Evolutionary conservation across 1,140 invertebrate species (phyloP).

Genomic region (Chrysoperla carnea): DNA sequence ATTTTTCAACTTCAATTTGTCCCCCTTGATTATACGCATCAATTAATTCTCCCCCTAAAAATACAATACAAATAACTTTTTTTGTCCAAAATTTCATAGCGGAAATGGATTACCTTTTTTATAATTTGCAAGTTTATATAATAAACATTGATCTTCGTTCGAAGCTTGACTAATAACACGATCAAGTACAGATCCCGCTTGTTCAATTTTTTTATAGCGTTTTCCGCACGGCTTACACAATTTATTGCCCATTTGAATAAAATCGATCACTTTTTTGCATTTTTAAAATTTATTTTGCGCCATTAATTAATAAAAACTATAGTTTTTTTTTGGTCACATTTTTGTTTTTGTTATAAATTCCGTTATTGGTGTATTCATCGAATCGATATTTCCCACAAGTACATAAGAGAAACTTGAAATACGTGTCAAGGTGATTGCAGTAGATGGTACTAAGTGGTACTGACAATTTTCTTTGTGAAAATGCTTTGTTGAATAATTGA

Average conservation of each 20-base stretch:
- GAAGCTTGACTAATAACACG: slow-evolving; percentile 71
- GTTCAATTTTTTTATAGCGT: slow-evolving; percentile 19
- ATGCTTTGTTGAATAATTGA: no score
- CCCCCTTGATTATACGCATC: slow-evolving; percentile 72
- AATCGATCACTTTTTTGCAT: slow-evolving; percentile 5
- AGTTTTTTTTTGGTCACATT: no score
- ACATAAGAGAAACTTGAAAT: no score
- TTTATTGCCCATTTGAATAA: slow-evolving; percentile 21
- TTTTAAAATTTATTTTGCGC: no score
- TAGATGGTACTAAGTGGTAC: no score
- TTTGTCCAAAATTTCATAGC: no score
- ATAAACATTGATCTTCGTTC: slow-evolving; percentile 65
- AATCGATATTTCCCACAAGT: no score
- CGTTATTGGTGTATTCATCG: no score
- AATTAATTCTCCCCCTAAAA: slow-evolving; percentile 53
- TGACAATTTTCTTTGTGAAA: no score
- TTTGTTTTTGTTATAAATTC: no score
- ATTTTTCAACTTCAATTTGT: slow-evolving; percentile 61
- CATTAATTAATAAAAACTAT: no score
- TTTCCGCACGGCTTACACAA: slow-evolving; percentile 23
- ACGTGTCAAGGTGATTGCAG: no score
- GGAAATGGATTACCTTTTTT: slow-evolving; percentile 43
- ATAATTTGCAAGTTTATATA: slow-evolving; percentile 77
- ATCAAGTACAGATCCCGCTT: slow-evolving; percentile 64
- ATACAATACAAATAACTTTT: slow-evolving; percentile 8